Evolutionary conservation across 2,113 vertebrate genomes (phyloP).

Genomic region (Nothocercus nigrocapillus): DNA sequence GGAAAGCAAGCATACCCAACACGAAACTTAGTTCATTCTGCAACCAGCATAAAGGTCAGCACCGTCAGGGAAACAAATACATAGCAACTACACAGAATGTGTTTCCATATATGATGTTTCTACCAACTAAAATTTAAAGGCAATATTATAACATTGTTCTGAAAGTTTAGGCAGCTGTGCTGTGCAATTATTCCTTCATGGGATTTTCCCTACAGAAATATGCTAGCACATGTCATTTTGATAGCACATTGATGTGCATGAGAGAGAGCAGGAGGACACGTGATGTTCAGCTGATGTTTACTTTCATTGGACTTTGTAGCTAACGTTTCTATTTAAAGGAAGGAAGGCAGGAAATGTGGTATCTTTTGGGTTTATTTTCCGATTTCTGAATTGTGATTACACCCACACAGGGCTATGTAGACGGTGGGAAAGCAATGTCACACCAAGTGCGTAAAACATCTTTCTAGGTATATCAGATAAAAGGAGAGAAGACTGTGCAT

Average conservation of each 20-base stretch:
- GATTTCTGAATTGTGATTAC: neutral
- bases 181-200: neutral
- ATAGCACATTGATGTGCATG: fast-evolving
- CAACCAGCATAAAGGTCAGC: neutral
- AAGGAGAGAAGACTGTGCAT: neutral
- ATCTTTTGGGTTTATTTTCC: slow-evolving; percentile 1
- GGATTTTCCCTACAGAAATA: neutral
- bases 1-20: neutral
- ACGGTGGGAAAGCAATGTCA: neutral
- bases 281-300: neutral
- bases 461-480: neutral
- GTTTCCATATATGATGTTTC: neutral
- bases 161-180: neutral
- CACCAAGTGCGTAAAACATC: neutral
- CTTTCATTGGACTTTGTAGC: neutral
- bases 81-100: neutral
- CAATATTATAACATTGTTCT: neutral
- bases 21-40: neutral
- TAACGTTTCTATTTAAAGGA: neutral
- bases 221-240: neutral
- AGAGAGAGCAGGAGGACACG: neutral
- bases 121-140: neutral
- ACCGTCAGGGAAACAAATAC: neutral
- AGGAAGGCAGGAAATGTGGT: neutral
- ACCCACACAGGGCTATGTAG: neutral